A percentile compares a stretch with the other conserved stretches of the same genome.
phyloP scores from a whole-genome alignment of 2,113 vertebrate genomes.

The Bucco capensis region DNA sequence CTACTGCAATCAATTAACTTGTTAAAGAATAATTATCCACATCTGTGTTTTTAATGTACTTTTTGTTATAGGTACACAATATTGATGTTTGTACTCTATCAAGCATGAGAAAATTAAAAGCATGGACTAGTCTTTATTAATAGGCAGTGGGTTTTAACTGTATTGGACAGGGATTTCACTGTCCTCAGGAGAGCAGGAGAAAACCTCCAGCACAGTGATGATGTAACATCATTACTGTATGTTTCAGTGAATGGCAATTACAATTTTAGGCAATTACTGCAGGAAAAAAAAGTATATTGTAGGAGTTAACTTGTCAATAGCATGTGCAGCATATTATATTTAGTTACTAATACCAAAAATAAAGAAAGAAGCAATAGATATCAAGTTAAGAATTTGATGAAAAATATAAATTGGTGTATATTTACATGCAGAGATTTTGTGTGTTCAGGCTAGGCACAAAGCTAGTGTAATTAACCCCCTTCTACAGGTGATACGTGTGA shows the following conservation, averaged over 20 bases:
- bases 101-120: neutral
- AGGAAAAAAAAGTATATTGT: neutral
- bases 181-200: neutral
- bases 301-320: neutral
- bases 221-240: neutral
- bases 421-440: neutral
- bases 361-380: neutral
- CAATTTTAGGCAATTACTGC: neutral
- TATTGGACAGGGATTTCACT: neutral
- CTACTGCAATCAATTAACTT: neutral
- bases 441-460: neutral
- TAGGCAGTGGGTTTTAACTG: neutral
- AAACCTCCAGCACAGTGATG: neutral
- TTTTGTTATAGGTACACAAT: neutral
- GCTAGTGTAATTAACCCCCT: neutral
- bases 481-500: neutral
- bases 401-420: neutral
- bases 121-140: neutral
- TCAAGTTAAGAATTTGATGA: neutral
- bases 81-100: neutral
- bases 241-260: neutral
- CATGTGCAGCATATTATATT: neutral
- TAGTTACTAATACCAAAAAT: neutral
- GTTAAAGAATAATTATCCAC: slow-evolving; percentile 13
- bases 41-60: neutral